These are phyloP conservation scores for Lepidothrix coronata DNA, from an alignment of 2,113 vertebrate species.

Conservation along the genomic window DNA sequence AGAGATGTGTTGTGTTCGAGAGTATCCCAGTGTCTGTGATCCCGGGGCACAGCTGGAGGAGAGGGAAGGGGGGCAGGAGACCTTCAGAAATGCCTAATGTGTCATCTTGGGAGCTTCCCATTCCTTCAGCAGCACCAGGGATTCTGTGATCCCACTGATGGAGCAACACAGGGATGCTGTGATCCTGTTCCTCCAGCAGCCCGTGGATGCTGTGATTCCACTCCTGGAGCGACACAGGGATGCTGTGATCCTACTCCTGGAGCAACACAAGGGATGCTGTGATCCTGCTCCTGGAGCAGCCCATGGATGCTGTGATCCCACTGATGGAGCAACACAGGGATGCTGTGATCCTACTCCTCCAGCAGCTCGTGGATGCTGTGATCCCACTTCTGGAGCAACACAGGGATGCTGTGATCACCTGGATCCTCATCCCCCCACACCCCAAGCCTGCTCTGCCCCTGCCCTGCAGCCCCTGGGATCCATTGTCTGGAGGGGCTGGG, in stretches of 20 bases:
- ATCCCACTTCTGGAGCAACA: neutral
- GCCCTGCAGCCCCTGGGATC: fast-evolving
- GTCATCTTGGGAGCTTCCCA: neutral
- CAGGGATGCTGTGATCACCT: neutral
- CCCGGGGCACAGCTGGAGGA: neutral
- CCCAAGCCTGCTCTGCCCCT: neutral
- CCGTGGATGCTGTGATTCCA: no score
- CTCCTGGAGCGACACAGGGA: no score
- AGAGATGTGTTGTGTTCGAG: neutral
- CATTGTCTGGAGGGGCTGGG: neutral
- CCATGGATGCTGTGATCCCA: neutral
- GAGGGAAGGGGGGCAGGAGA: neutral
- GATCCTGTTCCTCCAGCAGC: no score
- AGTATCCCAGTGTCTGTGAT: neutral
- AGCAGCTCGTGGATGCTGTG: neutral
- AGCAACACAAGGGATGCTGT: neutral
- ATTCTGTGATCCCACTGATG: neutral
- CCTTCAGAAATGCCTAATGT: neutral
- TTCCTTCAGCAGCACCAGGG: neutral
- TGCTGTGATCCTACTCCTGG: neutral
- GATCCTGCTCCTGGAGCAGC: neutral
- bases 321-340: neutral
- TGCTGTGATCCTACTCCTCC: neutral
- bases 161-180: neutral
- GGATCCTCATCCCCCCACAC: neutral